Base-by-base conservation (phyloP, 2,888 invertebrate species). In the Agrotis segetum region DNA sequence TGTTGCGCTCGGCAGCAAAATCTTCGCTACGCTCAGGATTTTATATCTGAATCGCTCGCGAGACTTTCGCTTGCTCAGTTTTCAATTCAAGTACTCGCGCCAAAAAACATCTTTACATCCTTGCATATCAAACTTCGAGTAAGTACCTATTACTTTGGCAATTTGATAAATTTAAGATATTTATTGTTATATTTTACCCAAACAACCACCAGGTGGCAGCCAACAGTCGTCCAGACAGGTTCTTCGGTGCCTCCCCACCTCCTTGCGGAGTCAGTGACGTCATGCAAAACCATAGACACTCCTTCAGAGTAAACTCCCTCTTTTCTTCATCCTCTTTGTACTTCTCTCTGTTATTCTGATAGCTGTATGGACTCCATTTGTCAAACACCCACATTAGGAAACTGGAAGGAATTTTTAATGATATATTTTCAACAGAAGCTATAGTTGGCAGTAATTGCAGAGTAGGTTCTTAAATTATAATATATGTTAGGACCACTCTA, bases 141-240 rank as follows among this genome's bases (percentile, higher is more conserved):
- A n/a, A n/a, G n/a, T n/a, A n/a, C n/a, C n/a, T 29, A 5, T 29
- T 29, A 29, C 29, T 29, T 29, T 29, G 29, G 29, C 29, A 29
- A 5, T 29, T 29, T 29, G 29, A 29, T 29, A 29, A 3, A 29
- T 5, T 29, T 29, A 29, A 29, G 5, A 29, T 29, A 5, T 5
- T 29, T 34, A 17, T 17, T 6, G 16, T 3, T n/a, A 34, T n/a
- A 34, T 56, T 67, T 64, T 90, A 97, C 97, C 99, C 99, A 94
- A 99, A 99, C 34, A 99, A 96, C 99, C 99, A 99, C 99, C 99
- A 99, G 0, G 99, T 99, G 2, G 99, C 99, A 0, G 99, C 99
- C 0, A 99, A 98, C 16, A 99, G 95, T 63, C 99, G 97, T 0
- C 99, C 99, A 0, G 99, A 99, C 0, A 99, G 96, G 92, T 99